phyloP scores from a whole-genome alignment of 2,113 vertebrate species.

The Meleagris gallopavo region DNA sequence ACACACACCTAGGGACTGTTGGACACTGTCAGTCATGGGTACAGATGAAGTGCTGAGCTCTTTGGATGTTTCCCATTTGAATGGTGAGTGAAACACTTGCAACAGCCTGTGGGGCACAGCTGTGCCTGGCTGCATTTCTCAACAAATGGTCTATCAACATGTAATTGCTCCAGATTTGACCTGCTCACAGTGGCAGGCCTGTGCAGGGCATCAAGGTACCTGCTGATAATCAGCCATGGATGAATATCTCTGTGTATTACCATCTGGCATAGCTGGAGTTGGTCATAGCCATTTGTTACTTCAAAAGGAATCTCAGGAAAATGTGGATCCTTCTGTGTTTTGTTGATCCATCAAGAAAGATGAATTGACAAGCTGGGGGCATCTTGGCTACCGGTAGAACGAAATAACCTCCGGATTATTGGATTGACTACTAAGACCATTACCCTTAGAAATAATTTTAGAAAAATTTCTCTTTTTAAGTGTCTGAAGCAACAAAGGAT shows the following conservation, averaged over 20 bases:
- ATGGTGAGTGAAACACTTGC: neutral
- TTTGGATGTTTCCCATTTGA: neutral
- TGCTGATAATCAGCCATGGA: neutral
- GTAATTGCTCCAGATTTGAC: neutral
- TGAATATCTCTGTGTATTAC: neutral
- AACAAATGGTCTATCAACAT: neutral
- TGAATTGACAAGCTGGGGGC: neutral
- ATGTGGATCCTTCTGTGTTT: neutral
- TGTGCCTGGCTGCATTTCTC: fast-evolving
- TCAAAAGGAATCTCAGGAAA: neutral
- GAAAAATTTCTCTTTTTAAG: neutral
- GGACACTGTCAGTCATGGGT: neutral
- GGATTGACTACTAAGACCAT: neutral
- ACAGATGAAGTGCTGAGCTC: neutral
- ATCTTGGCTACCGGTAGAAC: neutral
- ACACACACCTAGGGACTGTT: fast-evolving
- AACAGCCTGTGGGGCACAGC: neutral
- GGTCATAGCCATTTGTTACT: neutral
- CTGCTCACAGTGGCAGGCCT: neutral
- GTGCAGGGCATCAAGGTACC: neutral
- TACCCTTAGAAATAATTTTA: neutral
- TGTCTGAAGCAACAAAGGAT: neutral
- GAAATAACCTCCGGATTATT: neutral
- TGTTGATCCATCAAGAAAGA: neutral
- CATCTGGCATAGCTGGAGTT: constrained; percentile 17